phyloP scores from a whole-genome alignment of 2,113 vertebrate genomes.

The Notarius lentiginosus region DNA sequence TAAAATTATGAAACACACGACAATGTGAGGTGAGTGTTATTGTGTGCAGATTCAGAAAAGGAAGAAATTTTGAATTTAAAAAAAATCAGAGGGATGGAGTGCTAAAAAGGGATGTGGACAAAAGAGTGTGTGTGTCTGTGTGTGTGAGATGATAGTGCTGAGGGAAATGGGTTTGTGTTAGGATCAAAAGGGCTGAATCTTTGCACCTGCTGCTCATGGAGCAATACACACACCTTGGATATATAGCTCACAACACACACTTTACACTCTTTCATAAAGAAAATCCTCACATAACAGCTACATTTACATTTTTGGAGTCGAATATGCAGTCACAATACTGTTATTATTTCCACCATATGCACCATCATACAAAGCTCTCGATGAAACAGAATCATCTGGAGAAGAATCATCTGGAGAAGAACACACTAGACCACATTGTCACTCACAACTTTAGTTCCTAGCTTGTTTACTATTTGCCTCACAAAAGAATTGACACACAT shows the following conservation, averaged over 20 bases:
- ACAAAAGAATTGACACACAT: no score
- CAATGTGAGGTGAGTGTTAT: background rate
- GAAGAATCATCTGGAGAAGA: background rate
- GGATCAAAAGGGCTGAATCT: constrained; percentile 49
- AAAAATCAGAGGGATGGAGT: background rate
- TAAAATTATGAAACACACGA: background rate
- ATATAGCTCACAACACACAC: background rate
- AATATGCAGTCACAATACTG: background rate
- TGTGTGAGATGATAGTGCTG: constrained; percentile 23
- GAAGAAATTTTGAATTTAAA: background rate
- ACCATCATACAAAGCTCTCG: background rate
- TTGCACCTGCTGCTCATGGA: constrained; percentile 29
- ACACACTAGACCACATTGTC: background rate
- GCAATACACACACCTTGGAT: background rate
- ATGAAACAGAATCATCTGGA: background rate
- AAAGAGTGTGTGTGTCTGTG: constrained; percentile 17
- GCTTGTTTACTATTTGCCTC: no score
- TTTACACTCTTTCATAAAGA: background rate
- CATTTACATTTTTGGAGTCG: background rate
- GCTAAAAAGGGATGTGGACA: background rate
- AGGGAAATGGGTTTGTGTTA: constrained; percentile 31
- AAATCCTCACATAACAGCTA: background rate
- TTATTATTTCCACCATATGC: background rate
- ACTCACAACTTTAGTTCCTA: no score
- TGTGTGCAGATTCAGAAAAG: background rate